These are phyloP conservation scores for Patiria miniata DNA, from an alignment of 35 echinoderm and acorn worm species.

Conservation along the genomic window DNA sequence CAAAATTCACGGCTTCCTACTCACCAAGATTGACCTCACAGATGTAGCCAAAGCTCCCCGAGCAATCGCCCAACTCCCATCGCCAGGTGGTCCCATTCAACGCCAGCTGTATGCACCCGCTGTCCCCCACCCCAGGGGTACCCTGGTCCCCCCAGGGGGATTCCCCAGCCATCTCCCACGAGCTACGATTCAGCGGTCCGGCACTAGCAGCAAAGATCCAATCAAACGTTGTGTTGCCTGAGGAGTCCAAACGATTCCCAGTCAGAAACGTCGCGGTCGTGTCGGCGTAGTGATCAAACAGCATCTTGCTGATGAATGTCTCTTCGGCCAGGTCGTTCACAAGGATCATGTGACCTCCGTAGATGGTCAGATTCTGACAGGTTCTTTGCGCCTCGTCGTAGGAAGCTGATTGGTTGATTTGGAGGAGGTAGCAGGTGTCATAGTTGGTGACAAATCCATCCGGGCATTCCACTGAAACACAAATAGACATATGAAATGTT, in stretches of 20 bases:
- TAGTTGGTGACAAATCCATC: conserved; percentile 66
- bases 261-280: conserved; percentile 36
- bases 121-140: not conserved
- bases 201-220: conserved; percentile 50
- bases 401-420: conserved; percentile 41
- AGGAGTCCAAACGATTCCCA: not conserved
- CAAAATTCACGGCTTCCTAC: not conserved
- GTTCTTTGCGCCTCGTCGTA: conserved; percentile 66
- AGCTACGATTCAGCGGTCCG: conserved; percentile 42
- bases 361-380: conserved; percentile 73
- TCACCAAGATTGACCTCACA: conserved; percentile 84
- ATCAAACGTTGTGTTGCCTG: conserved; percentile 46
- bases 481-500: not conserved
- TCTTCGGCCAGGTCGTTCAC: conserved; percentile 57
- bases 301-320: conserved; percentile 50
- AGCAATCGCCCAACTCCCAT: conserved; percentile 46
- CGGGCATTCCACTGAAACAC: conserved; percentile 72
- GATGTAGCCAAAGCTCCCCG: conserved; percentile 57
- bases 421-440: conserved; percentile 81
- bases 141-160: conserved; percentile 23
- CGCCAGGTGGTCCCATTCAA: conserved; percentile 55
- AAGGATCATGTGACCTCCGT: conserved; percentile 78
- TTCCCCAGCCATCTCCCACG: conserved; percentile 44
- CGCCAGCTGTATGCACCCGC: conserved; percentile 28
- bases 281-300: conserved; percentile 49